A percentile compares a stretch with the other conserved stretches of the same genome.
phyloP scores from a whole-genome alignment of 2,113 vertebrate species.

The Plectropomus leopardus region DNA sequence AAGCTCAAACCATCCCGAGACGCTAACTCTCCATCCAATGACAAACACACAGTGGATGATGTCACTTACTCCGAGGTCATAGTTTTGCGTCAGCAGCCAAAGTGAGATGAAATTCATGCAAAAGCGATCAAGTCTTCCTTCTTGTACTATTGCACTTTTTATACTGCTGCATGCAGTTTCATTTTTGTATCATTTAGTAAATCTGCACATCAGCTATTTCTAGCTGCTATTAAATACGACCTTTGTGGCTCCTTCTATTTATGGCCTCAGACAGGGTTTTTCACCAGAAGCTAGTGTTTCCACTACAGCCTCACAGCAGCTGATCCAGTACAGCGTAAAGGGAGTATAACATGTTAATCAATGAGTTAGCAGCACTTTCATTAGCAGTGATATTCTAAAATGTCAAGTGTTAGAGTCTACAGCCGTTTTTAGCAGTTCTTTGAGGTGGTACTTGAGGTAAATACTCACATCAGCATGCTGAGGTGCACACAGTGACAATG shows the following conservation, averaged over 20 bases:
- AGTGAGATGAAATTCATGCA: neutral
- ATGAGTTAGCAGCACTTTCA: neutral
- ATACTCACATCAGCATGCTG: neutral
- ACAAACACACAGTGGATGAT: conserved; percentile 27
- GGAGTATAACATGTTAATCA: neutral
- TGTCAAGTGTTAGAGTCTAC: too few species aligned
- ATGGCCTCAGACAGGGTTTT: neutral
- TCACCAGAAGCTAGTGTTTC: neutral
- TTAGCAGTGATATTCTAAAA: neutral
- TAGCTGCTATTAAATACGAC: neutral
- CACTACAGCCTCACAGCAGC: neutral
- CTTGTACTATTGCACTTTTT: neutral
- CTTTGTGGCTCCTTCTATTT: neutral
- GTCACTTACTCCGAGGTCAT: conserved; percentile 58
- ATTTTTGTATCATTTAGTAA: neutral
- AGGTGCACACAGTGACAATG: neutral
- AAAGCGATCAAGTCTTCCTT: neutral
- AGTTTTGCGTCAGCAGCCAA: neutral
- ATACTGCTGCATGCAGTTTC: neutral
- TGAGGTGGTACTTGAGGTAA: neutral
- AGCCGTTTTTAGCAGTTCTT: too few species aligned
- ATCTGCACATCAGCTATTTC: neutral
- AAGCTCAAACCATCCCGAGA: neutral
- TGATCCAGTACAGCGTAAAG: neutral
- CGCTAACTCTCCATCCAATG: neutral